phyloP scores from a whole-genome alignment of 2,888 invertebrate species.

The Myopa testacea region DNA sequence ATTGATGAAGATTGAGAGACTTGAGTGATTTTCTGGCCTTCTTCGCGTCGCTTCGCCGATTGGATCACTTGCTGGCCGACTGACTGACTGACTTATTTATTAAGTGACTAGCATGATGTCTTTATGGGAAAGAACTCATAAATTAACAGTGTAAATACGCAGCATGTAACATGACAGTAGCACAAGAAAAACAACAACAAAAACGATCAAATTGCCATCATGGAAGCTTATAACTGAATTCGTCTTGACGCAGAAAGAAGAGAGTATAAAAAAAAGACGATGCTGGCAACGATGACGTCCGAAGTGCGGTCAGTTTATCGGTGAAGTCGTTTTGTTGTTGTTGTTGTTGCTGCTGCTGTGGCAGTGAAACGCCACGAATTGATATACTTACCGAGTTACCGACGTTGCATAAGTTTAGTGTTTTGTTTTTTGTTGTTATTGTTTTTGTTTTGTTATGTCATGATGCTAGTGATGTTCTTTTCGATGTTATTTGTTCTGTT shows the following conservation, averaged over 20 bases:
- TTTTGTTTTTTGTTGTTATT: neutral
- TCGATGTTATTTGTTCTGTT: neutral
- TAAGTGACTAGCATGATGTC: neutral
- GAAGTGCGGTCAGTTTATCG: neutral
- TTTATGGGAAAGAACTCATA: no score
- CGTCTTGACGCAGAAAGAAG: no score
- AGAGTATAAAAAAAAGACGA: no score
- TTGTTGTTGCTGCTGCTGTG: conserved; percentile 6
- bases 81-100: conserved; percentile 10
- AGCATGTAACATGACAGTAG: no score
- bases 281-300: neutral
- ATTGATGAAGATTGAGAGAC: conserved; percentile 24
- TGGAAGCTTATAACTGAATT: no score
- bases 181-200: no score
- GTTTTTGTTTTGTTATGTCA: neutral
- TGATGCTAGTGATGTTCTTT: neutral
- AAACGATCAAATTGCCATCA: no score
- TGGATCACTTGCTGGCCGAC: neutral
- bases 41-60: no score
- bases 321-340: no score
- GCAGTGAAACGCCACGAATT: neutral
- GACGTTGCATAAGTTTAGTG: neutral
- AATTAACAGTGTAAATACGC: no score
- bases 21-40: conserved; percentile 28
- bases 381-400: neutral